Conservation (phyloP, 2,113 vertebrate species). For the Panthera uncia region DNA sequence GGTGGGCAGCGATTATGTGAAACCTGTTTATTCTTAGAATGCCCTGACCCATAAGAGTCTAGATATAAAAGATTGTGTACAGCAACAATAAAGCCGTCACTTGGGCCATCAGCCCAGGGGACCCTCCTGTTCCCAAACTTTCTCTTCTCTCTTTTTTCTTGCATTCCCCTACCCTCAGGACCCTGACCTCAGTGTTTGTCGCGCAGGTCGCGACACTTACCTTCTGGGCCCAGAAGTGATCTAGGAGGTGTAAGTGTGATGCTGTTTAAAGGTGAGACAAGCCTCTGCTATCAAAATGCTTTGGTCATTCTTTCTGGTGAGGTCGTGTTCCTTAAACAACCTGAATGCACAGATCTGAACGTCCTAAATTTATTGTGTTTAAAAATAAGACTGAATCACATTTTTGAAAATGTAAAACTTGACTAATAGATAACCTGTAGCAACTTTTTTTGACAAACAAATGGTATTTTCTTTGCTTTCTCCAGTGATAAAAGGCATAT, state of each 20-base stretch:
- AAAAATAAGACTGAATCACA: neutral
- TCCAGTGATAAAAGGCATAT: neutral
- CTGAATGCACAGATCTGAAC: neutral
- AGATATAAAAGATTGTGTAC: too few relatives aligned
- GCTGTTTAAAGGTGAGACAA: neutral
- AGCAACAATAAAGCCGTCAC: too few relatives aligned
- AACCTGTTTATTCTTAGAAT: too few relatives aligned
- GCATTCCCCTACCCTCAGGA: too few relatives aligned
- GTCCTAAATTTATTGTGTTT: neutral
- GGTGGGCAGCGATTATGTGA: too few relatives aligned
- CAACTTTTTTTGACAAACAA: neutral
- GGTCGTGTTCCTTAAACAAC: neutral
- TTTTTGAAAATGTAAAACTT: conserved; percentile 18
- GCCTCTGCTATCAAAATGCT: neutral
- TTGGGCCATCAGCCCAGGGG: too few relatives aligned
- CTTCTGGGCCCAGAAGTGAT: neutral
- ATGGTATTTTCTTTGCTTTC: conserved; percentile 14
- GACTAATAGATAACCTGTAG: neutral
- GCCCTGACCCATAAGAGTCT: too few relatives aligned
- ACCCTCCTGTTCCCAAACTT: too few relatives aligned
- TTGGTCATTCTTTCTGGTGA: neutral
- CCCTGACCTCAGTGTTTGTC: too few relatives aligned
- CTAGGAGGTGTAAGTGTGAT: neutral
- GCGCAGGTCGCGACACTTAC: neutral
- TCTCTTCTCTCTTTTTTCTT: too few relatives aligned